Base-by-base conservation (phyloP, 2,797 vertebrate species). In the Lycodopsis pacificus region DNA sequence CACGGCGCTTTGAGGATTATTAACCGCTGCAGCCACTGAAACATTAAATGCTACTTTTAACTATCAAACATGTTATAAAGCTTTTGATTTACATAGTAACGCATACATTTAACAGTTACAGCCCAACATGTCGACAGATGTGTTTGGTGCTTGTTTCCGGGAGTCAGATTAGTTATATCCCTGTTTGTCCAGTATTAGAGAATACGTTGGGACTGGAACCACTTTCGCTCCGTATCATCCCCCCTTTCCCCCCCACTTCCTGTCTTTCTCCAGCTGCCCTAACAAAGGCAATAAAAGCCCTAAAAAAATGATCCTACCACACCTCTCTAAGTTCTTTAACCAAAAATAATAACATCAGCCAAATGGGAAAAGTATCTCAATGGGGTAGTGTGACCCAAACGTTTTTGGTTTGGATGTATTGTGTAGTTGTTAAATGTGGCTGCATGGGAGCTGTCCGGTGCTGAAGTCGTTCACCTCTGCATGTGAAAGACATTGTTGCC, bases 1-100 rank as follows among this genome's bases (percentile, higher is more conserved):
- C 40, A 42, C 40, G 7, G 27, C 27, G 15, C 54, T 56, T 56
- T 27, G 25, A 57, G 30, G 30, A 56, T 56, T 30, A 14, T 4
- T 30, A 17, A 46, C 3, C 15, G 44, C 44, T 46, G 25, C 0
- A 30, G 14, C 27, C 0, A 56, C 15, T 51, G 11, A 56, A 30
- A 30, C 53, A 30, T 30, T 27, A 30, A 30, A 56, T 56, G 14
- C 25, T 25, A 14, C 53, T 56, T 25, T 56, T 15, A 56, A 56
- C 13, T 17, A 30, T 56, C 0, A 7, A 30, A 7, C 14, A 8
- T 15, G 15, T 30, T 56, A 0, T 30, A 30, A 56, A 56, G 53
- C 25, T 25, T 56, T 30, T 27, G 8, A 30, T 30, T 56, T 56
- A 30, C 0, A 17, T 9, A 30, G 54, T 17, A 46, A 46, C 17